Evolutionary conservation across 2,888 invertebrate genomes (phyloP), one percentile per base, ranked within the genome.

Genomic region (Troilus luridus): DNA sequence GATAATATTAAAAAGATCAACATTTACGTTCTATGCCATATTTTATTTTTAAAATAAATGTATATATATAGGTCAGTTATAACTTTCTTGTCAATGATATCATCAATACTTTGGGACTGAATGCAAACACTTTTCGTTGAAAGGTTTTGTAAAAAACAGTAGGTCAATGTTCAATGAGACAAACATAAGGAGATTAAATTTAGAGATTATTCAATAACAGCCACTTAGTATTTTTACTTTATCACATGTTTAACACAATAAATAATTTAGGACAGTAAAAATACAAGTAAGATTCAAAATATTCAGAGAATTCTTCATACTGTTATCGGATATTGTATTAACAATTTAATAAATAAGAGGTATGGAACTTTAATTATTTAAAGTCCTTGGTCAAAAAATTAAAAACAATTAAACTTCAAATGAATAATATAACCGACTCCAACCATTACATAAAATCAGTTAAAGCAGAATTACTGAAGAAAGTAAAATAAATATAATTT

Each of bases 91-190:
- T 67, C 3, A 27, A 24, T 67, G 24, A 14, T 24, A 24, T 11
- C n/a, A 9, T 19, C 12, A 77, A 7, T 77, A 41, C 19, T 77
- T 77, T 41, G 41, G 72, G 72, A 77, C 12, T 77, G 72, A 27
- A 77, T 17, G 1, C 3, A 77, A 27, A 7, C 9, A n/a, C 8
- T 41, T 77, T 77, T 27, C 59, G 41, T 12, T 24, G 24, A n/a
- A 67, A 24, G 21, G 67, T 2, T 62, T 24, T 6, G n/a, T 24
- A 72, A 72, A 77, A 77, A 41, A 41, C 72, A 77, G 27, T 17
- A 77, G 72, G 27, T 27, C 72, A 19, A 41, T 77, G 72, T 77
- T 77, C 72, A 77, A 77, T 77, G 72, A 77, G 72, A 41, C 41
- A 27, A 27, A 27, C 27, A 77, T 27, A 77, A 77, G 41, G 41